Base-by-base conservation (phyloP, 2,113 vertebrate genomes). In the Nibea albiflora region DNA sequence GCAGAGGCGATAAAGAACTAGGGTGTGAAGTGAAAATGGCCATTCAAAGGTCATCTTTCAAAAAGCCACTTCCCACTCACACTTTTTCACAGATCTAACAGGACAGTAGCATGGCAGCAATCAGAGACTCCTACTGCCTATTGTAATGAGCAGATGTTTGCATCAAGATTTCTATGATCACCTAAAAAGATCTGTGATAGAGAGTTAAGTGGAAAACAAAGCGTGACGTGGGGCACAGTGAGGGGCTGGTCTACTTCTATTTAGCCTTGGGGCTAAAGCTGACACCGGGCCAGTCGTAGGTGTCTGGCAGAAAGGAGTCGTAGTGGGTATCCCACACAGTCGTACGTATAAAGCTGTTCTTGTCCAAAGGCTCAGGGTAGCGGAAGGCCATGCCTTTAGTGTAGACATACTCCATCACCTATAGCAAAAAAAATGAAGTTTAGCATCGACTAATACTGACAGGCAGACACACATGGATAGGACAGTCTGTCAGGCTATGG, bases 351-450 rank as follows among this genome's bases (percentile, higher is more conserved):
- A 97, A 96, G 0, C 76, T 52, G 20, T 92, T 91, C 93, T 99
- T 99, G 92, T 99, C 96, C 52, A 93, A 8, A 0, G 98, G 98
- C 80, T 99, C 98, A 1, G 98, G 98, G 91, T 99, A 98, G 47
- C 95, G 96, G 91, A 99, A 99, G 0, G 98, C 98, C 97, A 99
- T 98, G 73, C 96, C 96, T 71, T 97, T 97, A 58, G 96, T 93
- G 10, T 99, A 99, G 22, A 99, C 91, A 74, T 95, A 99, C 82
- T 99, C 95, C 93, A 96, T 90, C 78, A 99, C 96, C 98, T 99
- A 87, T 0, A 90, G 66, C 71, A 15, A 86, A 54, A 82, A 42
- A 57, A 75, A 68, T 6, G 54, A 15, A 2, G 4, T 52, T 71
- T 26, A 79, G 63, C 8, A 66, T 35, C 22, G 24, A 64, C 17